Evolutionary conservation across 2,797 vertebrate genomes (phyloP).

Genomic region (Syndactyla subalaris): DNA sequence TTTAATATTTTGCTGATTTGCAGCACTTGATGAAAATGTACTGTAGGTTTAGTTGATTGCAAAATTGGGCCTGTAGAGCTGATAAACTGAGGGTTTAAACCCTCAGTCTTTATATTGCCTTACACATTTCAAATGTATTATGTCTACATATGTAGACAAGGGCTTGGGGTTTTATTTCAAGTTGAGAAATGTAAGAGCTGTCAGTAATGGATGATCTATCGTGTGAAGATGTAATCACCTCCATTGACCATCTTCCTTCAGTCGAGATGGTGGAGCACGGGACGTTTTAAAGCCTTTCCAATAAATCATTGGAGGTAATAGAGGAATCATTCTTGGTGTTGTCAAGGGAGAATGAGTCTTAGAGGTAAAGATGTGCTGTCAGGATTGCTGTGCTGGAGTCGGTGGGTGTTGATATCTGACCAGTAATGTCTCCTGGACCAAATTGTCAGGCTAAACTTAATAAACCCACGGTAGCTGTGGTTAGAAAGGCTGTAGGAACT

Average conservation of each 20-base stretch:
- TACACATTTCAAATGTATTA: slow-evolving; percentile 71
- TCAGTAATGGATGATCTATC: slow-evolving; percentile 9
- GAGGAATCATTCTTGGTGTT: slow-evolving; percentile 56
- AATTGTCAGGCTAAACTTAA: slow-evolving; percentile 13
- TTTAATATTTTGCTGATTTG: slow-evolving; percentile 88
- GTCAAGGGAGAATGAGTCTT: slow-evolving; percentile 53
- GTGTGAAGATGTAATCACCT: not conserved
- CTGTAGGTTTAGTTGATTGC: slow-evolving; percentile 86
- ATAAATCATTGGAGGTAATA: slow-evolving; percentile 62
- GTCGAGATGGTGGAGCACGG: slow-evolving; percentile 53
- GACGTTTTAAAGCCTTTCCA: slow-evolving; percentile 67
- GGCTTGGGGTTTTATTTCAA: slow-evolving; percentile 3
- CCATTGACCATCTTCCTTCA: slow-evolving; percentile 69
- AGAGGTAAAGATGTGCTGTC: slow-evolving; percentile 35
- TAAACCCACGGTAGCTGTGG: slow-evolving; percentile 31
- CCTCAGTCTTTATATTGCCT: slow-evolving; percentile 63
- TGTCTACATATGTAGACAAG: slow-evolving; percentile 45
- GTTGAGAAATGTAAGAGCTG: slow-evolving; percentile 51
- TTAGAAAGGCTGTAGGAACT: slow-evolving; percentile 31
- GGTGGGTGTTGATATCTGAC: not conserved
- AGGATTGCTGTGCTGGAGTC: not conserved
- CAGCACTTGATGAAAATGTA: slow-evolving; percentile 87
- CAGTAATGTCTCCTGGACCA: slow-evolving; percentile 21
- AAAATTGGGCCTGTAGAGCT: slow-evolving; percentile 80
- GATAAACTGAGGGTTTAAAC: slow-evolving; percentile 79